Percentiles rank a stretch among this genome's conserved stretches.
Evolutionary conservation across 2,113 vertebrate genomes (phyloP).

Genomic region (Cynoglossus semilaevis): DNA sequence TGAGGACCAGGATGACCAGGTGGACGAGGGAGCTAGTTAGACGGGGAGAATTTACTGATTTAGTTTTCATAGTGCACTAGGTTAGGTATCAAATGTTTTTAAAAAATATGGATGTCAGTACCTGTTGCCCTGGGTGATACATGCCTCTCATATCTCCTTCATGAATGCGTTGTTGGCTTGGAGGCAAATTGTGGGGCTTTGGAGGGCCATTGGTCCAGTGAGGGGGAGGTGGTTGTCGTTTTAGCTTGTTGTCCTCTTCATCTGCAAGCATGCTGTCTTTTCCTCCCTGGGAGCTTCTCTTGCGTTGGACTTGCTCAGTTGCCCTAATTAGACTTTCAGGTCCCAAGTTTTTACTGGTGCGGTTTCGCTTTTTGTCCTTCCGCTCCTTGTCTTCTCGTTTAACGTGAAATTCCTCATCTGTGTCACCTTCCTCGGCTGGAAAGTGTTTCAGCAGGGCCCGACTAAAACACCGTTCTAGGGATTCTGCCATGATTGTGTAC

Average conservation of each 20-base stretch:
- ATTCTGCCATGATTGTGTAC: slow-evolving; percentile 95
- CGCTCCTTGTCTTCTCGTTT: slow-evolving; percentile 84
- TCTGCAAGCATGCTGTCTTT: slow-evolving; percentile 65
- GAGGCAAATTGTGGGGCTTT: slow-evolving; percentile 67
- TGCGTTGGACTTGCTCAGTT: slow-evolving; percentile 79
- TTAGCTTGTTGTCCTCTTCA: slow-evolving; percentile 44
- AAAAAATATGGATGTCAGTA: slow-evolving; percentile 13
- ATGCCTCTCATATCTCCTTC: slow-evolving; percentile 44
- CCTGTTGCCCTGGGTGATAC: slow-evolving; percentile 72
- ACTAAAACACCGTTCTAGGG: slow-evolving; percentile 92
- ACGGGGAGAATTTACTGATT: slow-evolving; percentile 1
- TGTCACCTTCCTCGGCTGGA: slow-evolving; percentile 93
- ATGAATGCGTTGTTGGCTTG: slow-evolving; percentile 56
- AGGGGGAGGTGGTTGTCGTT: slow-evolving; percentile 49
- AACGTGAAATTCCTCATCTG: slow-evolving; percentile 94
- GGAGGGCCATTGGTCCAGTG: slow-evolving; percentile 68
- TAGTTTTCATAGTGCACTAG: not conserved
- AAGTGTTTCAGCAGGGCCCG: slow-evolving; percentile 94
- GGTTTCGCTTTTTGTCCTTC: slow-evolving; percentile 84
- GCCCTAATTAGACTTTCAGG: slow-evolving; percentile 78
- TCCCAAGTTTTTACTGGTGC: slow-evolving; percentile 72
- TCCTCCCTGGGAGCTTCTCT: slow-evolving; percentile 69
- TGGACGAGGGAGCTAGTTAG: slow-evolving; percentile 65
- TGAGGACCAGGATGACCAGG: slow-evolving; percentile 72
- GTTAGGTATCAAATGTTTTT: not conserved